These are phyloP conservation scores for Gisinianus flammeolus DNA, from an alignment of 2,888 invertebrate species.

Conservation along the genomic window DNA sequence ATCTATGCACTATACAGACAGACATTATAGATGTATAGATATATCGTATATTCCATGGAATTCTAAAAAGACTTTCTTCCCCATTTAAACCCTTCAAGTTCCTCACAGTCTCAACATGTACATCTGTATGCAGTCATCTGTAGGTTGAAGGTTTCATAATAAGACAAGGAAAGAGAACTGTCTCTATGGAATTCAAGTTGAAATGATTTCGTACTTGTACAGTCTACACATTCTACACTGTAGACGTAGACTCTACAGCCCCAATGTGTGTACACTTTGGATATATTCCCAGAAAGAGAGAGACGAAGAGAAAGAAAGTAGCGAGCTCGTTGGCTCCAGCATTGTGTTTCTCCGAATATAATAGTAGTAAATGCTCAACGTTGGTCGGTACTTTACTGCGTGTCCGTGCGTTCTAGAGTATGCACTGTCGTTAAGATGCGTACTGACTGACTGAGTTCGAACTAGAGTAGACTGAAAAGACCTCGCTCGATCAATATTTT, in stretches of 20 bases:
- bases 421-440: slow-evolving; percentile 31
- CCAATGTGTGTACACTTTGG: not conserved
- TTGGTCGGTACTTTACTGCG: slow-evolving; percentile 23
- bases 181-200: slow-evolving; percentile 22
- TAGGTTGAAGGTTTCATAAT: not conserved
- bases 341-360: slow-evolving; percentile 6
- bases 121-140: not conserved
- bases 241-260: no score
- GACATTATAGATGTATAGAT: not conserved
- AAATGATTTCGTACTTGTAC: slow-evolving; percentile 31
- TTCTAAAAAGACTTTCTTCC: not conserved
- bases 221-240: no score
- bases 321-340: not conserved
- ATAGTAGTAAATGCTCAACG: not conserved
- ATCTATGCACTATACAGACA: not conserved
- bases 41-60: no score
- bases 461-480: slow-evolving; percentile 24
- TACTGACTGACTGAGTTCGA: not conserved
- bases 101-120: not conserved
- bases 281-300: not conserved
- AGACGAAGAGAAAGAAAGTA: not conserved
- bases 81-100: not conserved
- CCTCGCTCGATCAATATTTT: slow-evolving; percentile 36
- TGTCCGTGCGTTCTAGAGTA: slow-evolving; percentile 13
- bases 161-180: slow-evolving; percentile 10